Conservation (phyloP, 2,113 vertebrate species). For the Sprattus sprattus region DNA sequence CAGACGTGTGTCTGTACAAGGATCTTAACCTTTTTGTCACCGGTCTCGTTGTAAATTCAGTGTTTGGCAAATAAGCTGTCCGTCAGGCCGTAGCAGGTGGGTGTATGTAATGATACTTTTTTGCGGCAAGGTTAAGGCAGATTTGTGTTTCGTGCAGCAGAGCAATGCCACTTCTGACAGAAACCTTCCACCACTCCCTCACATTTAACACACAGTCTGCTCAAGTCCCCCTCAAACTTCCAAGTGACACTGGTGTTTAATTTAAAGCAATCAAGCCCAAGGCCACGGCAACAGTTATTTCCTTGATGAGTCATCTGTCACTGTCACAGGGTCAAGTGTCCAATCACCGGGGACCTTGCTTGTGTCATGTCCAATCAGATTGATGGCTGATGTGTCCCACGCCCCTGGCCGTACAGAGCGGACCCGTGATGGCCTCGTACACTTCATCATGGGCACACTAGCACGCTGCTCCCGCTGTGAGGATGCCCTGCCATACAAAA, state of each 20-base stretch:
- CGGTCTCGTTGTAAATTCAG: neutral
- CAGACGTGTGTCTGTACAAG: neutral
- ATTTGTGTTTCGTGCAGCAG: neutral
- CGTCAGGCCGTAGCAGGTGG: neutral
- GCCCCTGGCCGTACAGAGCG: neutral
- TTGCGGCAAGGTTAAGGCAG: neutral
- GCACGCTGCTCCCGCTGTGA: neutral
- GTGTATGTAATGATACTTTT: neutral
- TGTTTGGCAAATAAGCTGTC: neutral
- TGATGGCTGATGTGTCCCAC: constrained; percentile 50
- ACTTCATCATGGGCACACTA: neutral
- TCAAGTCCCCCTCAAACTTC: neutral
- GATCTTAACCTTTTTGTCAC: neutral
- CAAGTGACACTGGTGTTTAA: constrained; percentile 47
- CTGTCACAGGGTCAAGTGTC: constrained; percentile 62
- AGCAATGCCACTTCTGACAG: neutral
- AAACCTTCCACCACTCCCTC: neutral
- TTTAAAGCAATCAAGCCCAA: constrained; percentile 51
- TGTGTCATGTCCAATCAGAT: constrained; percentile 55
- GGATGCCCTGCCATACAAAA: neutral
- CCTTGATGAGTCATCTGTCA: constrained; percentile 62
- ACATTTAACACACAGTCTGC: neutral
- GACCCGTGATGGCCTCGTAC: neutral
- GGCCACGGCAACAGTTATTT: constrained; percentile 35
- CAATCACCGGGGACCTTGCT: constrained; percentile 69